Evolutionary conservation across 30 jellyfish, hydroid and myxozoan species (phyloP).

Genomic region (Turritopsis rubra): DNA sequence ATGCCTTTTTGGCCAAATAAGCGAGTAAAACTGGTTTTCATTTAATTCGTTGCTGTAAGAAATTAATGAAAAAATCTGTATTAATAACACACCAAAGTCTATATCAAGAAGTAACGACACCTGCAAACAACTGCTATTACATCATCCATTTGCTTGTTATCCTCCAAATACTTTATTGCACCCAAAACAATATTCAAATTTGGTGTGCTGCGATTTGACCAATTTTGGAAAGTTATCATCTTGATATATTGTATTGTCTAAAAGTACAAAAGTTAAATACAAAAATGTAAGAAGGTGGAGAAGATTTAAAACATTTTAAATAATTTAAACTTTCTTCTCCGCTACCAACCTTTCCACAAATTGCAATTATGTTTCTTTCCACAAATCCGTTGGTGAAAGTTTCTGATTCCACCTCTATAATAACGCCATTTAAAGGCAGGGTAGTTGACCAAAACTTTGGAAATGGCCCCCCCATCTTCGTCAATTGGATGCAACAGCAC

Average conservation of each 20-base stretch:
- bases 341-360: not conserved
- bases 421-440: not conserved
- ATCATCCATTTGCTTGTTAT: not conserved
- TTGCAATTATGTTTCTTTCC: not conserved
- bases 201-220: not conserved
- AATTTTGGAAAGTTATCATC: not conserved
- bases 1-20: too few relatives aligned
- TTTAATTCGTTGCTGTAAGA: too few relatives aligned
- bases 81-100: not conserved
- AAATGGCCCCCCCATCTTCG: not conserved
- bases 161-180: not conserved
- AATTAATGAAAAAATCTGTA: not conserved
- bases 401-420: not conserved
- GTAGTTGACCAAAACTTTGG: not conserved
- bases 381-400: not conserved
- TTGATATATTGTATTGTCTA: not conserved
- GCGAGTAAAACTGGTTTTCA: too few relatives aligned
- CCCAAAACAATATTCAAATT: not conserved
- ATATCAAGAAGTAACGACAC: not conserved
- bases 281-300: not conserved
- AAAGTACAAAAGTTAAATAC: not conserved
- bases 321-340: too few relatives aligned
- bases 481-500: not conserved
- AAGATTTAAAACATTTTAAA: not conserved
- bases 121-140: not conserved